These are phyloP conservation scores for Epistrophe grossulariae DNA, from an alignment of 2,888 invertebrate genomes.

Conservation along the genomic window DNA sequence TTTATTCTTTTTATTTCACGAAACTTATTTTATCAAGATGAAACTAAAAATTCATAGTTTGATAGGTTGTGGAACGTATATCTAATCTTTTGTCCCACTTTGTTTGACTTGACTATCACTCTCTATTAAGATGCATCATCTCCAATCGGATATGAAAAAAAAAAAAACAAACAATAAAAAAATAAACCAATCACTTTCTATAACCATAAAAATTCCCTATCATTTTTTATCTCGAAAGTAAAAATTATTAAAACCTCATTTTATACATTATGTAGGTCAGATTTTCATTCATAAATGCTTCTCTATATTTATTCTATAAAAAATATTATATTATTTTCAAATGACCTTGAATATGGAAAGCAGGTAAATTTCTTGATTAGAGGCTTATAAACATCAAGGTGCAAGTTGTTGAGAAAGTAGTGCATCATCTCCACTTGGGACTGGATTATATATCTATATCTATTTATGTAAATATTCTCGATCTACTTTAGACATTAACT, in stretches of 20 bases:
- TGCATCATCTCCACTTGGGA: background rate
- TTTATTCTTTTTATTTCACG: too few species aligned
- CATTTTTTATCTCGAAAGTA: slow-evolving; percentile 32
- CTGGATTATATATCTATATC: background rate
- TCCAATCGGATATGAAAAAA: background rate
- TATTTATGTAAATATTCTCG: too few species aligned
- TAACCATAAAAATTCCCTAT: slow-evolving; percentile 17
- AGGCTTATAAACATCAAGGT: slow-evolving; percentile 24
- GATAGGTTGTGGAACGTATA: too few species aligned
- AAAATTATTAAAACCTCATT: background rate
- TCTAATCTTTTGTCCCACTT: background rate
- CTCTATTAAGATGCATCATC: background rate
- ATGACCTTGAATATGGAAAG: slow-evolving; percentile 64
- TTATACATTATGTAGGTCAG: background rate
- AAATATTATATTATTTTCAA: slow-evolving; percentile 15
- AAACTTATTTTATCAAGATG: too few species aligned
- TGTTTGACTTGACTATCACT: background rate
- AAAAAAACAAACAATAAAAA: background rate
- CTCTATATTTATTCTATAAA: background rate
- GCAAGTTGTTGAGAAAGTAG: slow-evolving; percentile 57
- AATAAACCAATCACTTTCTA: slow-evolving; percentile 10
- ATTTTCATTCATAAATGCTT: slow-evolving; percentile 31
- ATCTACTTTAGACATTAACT: background rate
- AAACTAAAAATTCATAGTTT: too few species aligned
- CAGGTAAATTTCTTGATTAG: slow-evolving; percentile 19